Conservation (phyloP, 2,113 vertebrate species). For the Oriolus oriolus region DNA sequence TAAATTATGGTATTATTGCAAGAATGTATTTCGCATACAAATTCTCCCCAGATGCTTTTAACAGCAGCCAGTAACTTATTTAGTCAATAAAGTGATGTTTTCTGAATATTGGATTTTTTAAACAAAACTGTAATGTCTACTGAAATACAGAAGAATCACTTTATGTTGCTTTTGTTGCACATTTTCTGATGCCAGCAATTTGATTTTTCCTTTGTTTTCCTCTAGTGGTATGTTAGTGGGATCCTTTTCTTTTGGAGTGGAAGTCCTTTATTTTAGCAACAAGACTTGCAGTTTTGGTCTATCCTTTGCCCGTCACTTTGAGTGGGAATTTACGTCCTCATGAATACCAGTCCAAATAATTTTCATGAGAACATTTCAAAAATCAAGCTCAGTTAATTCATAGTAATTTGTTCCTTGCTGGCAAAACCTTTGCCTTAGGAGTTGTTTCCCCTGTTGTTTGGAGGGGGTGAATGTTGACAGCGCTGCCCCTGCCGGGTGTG, state of each 20-base stretch:
- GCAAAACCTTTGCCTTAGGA: not conserved
- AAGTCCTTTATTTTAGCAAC: not conserved
- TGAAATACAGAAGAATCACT: not conserved
- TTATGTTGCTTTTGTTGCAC: not conserved
- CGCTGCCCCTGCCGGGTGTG: rapidly evolving
- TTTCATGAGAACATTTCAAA: not conserved
- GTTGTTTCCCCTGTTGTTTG: not conserved
- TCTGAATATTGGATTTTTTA: not conserved
- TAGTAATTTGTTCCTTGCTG: not conserved
- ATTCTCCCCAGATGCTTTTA: slow-evolving; percentile 11
- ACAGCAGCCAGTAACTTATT: not conserved
- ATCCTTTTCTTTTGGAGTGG: not conserved
- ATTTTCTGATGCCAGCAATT: not conserved
- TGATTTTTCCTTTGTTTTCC: slow-evolving; percentile 25
- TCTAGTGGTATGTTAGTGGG: not conserved
- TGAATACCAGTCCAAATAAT: not conserved
- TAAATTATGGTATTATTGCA: not conserved
- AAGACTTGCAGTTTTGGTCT: not conserved
- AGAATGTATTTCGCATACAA: not conserved
- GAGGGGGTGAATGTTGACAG: not conserved
- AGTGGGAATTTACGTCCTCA: not conserved
- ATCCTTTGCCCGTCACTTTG: not conserved
- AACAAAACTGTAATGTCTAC: not conserved
- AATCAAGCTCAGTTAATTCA: not conserved
- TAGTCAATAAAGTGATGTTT: not conserved